These are phyloP conservation scores for Octonoba sinensis DNA, from an alignment of 2,888 invertebrate genomes.

Conservation along the genomic window DNA sequence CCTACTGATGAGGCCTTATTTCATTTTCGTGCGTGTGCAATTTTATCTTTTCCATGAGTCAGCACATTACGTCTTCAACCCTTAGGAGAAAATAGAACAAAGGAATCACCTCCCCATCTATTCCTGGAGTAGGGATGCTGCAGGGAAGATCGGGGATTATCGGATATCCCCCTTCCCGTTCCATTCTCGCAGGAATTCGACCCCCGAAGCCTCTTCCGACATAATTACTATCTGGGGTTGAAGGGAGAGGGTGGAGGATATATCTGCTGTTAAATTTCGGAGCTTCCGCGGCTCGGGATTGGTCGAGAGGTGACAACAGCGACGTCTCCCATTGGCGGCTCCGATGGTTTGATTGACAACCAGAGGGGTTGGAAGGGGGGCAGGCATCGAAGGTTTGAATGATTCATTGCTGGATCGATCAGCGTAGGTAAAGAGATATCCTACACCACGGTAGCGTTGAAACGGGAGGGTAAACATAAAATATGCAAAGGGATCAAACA, in stretches of 20 bases:
- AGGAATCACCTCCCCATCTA: slow-evolving; percentile 25
- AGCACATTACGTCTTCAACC: slow-evolving; percentile 43
- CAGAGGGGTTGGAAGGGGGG: slow-evolving; percentile 8
- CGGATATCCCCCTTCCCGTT: slow-evolving; percentile 10
- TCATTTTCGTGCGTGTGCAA: slow-evolving; percentile 38
- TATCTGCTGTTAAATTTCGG: slow-evolving; percentile 52
- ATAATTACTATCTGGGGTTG: slow-evolving; percentile 41
- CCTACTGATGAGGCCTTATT: slow-evolving; percentile 46
- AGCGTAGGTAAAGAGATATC: slow-evolving; percentile 7
- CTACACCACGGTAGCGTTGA: slow-evolving; percentile 12
- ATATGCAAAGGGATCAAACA: slow-evolving; percentile 47
- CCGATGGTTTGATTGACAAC: slow-evolving; percentile 49
- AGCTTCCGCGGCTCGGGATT: slow-evolving; percentile 25
- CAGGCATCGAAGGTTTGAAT: slow-evolving; percentile 25
- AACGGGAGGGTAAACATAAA: slow-evolving; percentile 57
- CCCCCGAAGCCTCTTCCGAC: slow-evolving; percentile 21
- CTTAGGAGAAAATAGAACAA: slow-evolving; percentile 54
- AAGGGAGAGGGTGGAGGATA: slow-evolving; percentile 18
- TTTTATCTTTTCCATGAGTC: slow-evolving; percentile 47
- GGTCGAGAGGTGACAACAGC: slow-evolving; percentile 55
- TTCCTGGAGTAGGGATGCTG: slow-evolving; percentile 11
- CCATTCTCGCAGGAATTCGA: slow-evolving; percentile 4
- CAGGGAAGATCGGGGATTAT: neutral
- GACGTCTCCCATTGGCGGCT: slow-evolving; percentile 60
- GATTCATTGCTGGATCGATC: slow-evolving; percentile 39